Base-by-base conservation (phyloP, 2,797 vertebrate species). In the Lagodon rhomboides region DNA sequence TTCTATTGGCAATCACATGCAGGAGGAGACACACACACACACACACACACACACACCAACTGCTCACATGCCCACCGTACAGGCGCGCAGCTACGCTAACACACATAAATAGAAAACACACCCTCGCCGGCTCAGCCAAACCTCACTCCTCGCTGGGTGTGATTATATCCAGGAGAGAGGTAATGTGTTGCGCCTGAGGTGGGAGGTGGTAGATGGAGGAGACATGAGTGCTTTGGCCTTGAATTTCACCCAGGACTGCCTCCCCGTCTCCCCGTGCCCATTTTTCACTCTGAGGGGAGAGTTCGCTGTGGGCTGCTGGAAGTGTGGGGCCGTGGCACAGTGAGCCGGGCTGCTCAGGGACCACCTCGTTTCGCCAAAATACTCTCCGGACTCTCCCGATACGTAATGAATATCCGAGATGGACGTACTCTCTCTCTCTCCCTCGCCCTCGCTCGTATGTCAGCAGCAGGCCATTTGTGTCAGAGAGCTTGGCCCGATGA, bases 171-270 rank as follows among this genome's bases (percentile, higher is more conserved):
- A 72, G 70, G 88, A 84, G 84, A 73, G 76, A 81, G 75, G 89
- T 92, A 86, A 89, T 91, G 84, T 84, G 84, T 80, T 86, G 81
- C 68, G 65, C 87, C 82, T 63, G 73, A 89, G 82, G 89, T 91
- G 86, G 85, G 84, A 90, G 82, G 85, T 73, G 67, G 77, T 63
- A 83, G 84, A 88, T 82, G 81, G 87, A 86, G 83, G 80, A 91
- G 83, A 91, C 81, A 84, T 85, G 86, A 93, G 86, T 89, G 85
- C 82, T 90, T 88, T 86, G 90, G 92, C 92, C 92, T 93, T 94
- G 91, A 89, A 87, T 93, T 90, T 92, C 90, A 90, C 86, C 92
- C 88, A 91, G 85, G 63, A 76, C 84, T 85, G 79, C 84, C 69
- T 89, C 84, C 77, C 68, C 64, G 27, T 87, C 73, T 90, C 85